Evolutionary conservation across 2,888 invertebrate species (phyloP), one percentile per base, ranked within the genome.

Genomic region (Sminthurides aquaticus): DNA sequence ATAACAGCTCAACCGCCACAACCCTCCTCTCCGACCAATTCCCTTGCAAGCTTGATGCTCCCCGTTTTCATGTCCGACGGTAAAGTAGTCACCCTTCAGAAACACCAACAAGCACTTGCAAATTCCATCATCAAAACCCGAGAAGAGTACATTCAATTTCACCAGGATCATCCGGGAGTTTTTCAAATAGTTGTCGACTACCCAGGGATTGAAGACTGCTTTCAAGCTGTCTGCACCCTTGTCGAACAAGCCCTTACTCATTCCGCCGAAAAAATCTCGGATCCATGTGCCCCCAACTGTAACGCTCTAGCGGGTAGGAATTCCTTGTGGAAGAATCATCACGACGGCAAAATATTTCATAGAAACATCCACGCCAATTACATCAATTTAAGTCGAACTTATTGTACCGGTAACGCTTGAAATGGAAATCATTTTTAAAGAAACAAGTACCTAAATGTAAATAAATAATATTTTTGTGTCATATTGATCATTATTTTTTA

Each of bases 151-250:
- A 22, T 24, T 11, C 20, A 62, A 43, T 69, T 66, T 29, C 59
- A 70, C 61, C n/a, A 24, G 24, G 66, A 70, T n/a, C 67, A 70
- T 61, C 69, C 70, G 2, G 68, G 69, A 18, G 64, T 69, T 54
- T 68, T 70, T 28, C 43, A 49, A 48, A 2, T n/a, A 1, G 55
- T 70, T 1, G 11, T 69, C 18, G 65, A 70, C 55, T 65, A 67
- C 2, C 27, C 58, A 1, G 49, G 61, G n/a, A 20, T 67, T 11
- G 61, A 64, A 18, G 24, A 18, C 18, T 48, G 63, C 56, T 3
- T 49, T 1, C 5, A 26, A 1, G 52, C n/a, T 2, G 22, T 64
- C 3, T 29, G 29, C n/a, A 1, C 15, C 2, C 26, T 61, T n/a
- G 52, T 64, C 18, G 26, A 34, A 5, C 43, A 34, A 15, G 15